Evolutionary conservation across 2,113 vertebrate genomes (phyloP), one percentile per base, ranked within the genome.

Genomic region (Origma solitaria): DNA sequence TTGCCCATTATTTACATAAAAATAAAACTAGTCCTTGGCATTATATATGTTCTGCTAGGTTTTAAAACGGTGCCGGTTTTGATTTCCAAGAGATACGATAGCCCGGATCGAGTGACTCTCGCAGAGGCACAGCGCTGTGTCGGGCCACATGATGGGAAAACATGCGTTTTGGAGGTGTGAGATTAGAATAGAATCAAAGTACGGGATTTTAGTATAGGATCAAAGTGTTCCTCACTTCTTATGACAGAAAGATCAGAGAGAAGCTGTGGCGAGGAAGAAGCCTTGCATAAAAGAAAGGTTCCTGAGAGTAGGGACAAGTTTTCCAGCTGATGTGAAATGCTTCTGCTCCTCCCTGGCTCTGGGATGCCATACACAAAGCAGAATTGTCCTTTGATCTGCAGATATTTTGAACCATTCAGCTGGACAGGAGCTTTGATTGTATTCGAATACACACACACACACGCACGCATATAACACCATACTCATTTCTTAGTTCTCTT

Each of bases 21-120:
- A 85, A 71, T 25, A 45, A 68, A 80, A 11, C 17, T 9, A 40
- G 31, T 35, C 42, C 12, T n/a, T 68, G 30, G 9, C 7, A 30
- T 70, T 57, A 57, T 18, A 16, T 62, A 75, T 82, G 15, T 33
- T 79, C 14, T 58, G 15, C 10, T 53, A 19, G 5, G 1, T 42
- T 84, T 75, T 42, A 18, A 47, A 81, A 25, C 0, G 1, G 4
- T 31, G 13, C 5, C 0, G 0, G 11, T 71, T 70, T 54, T 68
- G 35, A 56, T 42, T 64, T 60, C 44, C 33, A 35, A n/a, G 58
- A 58, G 47, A 38, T 15, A 6, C 0, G 10, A 25, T 56, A 50
- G 17, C 6, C 1, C 19, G 37, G n/a, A 68, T 83, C 30, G 69
- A 91, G n/a, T 5, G 33, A 13, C 25, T 38, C 37, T 64, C 30